These are phyloP conservation scores for Zaprionus ghesquierei DNA, from an alignment of 1,140 invertebrate species.

Conservation along the genomic window DNA sequence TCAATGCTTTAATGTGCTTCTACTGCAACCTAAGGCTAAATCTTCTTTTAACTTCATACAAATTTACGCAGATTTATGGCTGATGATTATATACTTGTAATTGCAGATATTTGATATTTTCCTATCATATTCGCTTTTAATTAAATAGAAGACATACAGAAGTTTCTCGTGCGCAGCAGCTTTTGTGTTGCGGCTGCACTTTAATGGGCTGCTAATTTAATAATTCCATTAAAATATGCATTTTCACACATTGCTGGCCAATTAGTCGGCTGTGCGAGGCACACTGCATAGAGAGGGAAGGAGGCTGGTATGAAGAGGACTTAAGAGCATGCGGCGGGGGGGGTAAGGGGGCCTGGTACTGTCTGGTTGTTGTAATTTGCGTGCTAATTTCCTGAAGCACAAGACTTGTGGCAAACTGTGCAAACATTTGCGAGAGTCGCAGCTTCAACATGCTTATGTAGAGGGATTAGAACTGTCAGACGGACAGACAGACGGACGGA, in stretches of 20 bases:
- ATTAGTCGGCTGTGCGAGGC: conserved; percentile 14
- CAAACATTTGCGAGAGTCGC: conserved; percentile 56
- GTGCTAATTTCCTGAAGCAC: conserved; percentile 67
- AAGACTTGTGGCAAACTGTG: conserved; percentile 42
- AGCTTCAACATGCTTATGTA: conserved; percentile 30
- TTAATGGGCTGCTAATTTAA: neutral
- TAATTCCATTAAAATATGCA: conserved; percentile 17
- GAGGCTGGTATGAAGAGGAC: neutral
- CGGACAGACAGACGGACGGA: neutral
- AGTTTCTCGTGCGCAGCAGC: neutral
- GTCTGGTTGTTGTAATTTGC: conserved; percentile 52
- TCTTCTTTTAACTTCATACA: too few species aligned
- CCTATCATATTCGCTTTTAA: neutral
- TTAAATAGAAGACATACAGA: neutral
- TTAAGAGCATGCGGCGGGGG: too few species aligned
- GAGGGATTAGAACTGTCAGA: neutral
- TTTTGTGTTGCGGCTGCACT: neutral
- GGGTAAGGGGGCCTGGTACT: neutral
- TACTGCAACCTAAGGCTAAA: neutral
- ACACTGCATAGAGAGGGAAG: neutral
- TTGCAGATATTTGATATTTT: too few species aligned
- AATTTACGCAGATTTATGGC: too few species aligned
- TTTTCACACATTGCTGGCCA: conserved; percentile 34
- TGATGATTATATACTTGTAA: too few species aligned
- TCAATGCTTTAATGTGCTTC: neutral